Percentiles rank a stretch among this genome's conserved stretches.
Evolutionary conservation across 2,113 vertebrate genomes (phyloP).

Genomic region (Tetrao urogallus): DNA sequence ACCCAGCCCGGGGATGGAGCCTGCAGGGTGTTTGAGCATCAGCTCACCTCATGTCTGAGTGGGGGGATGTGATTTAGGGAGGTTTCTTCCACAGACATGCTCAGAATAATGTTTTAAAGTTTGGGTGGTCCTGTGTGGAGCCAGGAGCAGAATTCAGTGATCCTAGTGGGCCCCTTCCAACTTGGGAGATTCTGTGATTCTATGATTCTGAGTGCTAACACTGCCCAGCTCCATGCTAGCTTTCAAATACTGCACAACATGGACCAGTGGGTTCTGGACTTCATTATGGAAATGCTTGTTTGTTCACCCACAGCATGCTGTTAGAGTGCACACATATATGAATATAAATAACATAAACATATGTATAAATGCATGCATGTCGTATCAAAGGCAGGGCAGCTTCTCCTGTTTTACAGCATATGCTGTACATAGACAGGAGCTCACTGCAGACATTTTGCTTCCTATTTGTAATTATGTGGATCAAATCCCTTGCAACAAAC

Average conservation of each 20-base stretch:
- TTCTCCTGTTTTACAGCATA: background rate
- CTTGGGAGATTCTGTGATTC: background rate
- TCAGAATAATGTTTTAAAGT: background rate
- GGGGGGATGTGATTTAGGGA: fast-evolving
- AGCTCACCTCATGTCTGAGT: fast-evolving
- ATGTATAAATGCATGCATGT: background rate
- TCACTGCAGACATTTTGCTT: conserved; percentile 12
- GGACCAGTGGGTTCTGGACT: background rate
- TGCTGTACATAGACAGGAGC: background rate
- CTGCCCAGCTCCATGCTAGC: background rate
- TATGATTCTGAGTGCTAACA: background rate
- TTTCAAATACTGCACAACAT: fast-evolving
- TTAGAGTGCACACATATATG: fast-evolving
- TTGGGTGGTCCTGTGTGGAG: background rate
- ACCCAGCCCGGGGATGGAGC: background rate
- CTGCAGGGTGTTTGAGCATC: background rate
- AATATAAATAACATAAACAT: background rate
- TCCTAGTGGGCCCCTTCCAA: background rate
- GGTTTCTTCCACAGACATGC: background rate
- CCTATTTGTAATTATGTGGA: background rate
- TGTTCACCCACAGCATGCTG: background rate
- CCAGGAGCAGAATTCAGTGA: background rate
- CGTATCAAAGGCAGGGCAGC: background rate
- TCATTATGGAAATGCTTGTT: background rate
- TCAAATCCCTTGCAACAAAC: conserved; percentile 7